Conservation (phyloP, 2,113 vertebrate species). For the Urocynchramus pylzowi region DNA sequence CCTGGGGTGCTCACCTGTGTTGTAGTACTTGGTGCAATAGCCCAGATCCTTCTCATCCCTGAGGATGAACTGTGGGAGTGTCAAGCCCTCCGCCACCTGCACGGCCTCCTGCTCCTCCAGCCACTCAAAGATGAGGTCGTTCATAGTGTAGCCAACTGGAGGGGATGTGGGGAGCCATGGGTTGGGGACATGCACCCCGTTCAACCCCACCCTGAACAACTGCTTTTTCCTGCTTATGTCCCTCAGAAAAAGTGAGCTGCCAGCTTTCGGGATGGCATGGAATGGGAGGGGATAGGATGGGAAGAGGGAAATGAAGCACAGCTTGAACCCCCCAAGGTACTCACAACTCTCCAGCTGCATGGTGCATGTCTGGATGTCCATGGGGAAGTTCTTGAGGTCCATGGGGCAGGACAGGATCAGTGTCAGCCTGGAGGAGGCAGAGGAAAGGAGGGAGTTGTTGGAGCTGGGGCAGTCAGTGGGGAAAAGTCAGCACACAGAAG, state of each 20-base stretch:
- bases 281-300: neutral
- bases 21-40: conserved; percentile 92
- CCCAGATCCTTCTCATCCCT: conserved; percentile 90
- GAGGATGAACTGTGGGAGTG: conserved; percentile 90
- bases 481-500: fast-evolving
- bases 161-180: neutral
- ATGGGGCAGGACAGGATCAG: conserved; percentile 92
- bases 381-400: conserved; percentile 97
- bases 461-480: no score
- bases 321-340: conserved; percentile 42
- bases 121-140: conserved; percentile 92
- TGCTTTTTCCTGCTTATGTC: neutral
- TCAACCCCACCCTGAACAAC: neutral
- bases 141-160: conserved; percentile 94
- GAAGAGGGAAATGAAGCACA: neutral
- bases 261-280: neutral
- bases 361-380: conserved; percentile 94
- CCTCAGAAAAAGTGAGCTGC: neutral
- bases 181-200: fast-evolving
- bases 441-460: neutral
- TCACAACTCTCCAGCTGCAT: conserved; percentile 98
- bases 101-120: conserved; percentile 84
- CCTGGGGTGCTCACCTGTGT: conserved; percentile 81
- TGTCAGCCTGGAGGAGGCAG: conserved; percentile 79
- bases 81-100: conserved; percentile 91